These are phyloP conservation scores for Pogonus chalceus DNA, from an alignment of 1,140 invertebrate genomes.

Conservation along the genomic window DNA sequence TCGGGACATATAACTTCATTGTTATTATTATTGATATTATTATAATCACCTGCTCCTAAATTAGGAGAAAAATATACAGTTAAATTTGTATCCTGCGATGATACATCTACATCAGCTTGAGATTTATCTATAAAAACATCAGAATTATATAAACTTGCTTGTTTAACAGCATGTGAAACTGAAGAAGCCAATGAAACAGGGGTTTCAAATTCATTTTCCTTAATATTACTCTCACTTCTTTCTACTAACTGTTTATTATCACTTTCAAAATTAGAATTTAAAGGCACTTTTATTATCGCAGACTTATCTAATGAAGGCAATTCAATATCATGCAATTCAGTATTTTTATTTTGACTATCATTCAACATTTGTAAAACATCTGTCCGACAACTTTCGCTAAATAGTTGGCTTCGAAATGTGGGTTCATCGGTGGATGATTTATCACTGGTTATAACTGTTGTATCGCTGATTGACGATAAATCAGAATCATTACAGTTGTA, in stretches of 20 bases:
- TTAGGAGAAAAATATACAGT: too few relatives aligned
- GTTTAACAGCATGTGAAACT: too few relatives aligned
- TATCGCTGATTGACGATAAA: neutral
- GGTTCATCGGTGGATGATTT: neutral
- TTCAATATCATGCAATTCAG: neutral
- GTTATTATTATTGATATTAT: neutral
- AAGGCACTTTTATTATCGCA: neutral
- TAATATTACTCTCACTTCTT: neutral
- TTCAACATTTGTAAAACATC: neutral
- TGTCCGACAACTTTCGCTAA: neutral
- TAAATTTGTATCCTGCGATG: neutral
- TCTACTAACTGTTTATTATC: neutral
- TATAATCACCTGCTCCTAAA: neutral
- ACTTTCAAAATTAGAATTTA: neutral
- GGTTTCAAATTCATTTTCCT: neutral
- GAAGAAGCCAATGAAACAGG: too few relatives aligned
- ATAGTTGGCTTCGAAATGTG: neutral
- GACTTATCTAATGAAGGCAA: conserved; percentile 1
- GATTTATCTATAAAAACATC: neutral
- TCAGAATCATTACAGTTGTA: neutral
- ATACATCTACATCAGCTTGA: neutral
- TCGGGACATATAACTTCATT: neutral
- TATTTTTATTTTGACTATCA: neutral
- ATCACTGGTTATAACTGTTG: neutral
- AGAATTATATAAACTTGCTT: neutral